phyloP scores from a whole-genome alignment of 2,888 invertebrate genomes.

The Lasioglossum figueresi region DNA sequence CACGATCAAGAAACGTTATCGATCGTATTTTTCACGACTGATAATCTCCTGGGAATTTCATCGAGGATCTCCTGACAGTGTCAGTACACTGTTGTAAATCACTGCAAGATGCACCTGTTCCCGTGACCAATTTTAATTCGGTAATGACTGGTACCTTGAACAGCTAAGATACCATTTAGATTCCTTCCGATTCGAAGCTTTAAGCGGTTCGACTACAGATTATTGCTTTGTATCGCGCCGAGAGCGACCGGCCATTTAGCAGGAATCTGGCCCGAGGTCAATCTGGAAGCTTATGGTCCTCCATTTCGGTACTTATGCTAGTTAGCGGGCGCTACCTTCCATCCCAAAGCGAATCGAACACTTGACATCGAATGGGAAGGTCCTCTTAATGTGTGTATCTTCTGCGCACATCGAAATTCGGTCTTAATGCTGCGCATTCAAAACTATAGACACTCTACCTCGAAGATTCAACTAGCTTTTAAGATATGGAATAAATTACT shows the following conservation, averaged over 20 bases:
- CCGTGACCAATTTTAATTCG: conserved; percentile 79
- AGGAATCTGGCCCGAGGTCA: neutral
- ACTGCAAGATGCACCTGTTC: conserved; percentile 58
- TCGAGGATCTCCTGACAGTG: neutral
- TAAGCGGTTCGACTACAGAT: neutral
- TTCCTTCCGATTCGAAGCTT: neutral
- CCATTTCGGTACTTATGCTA: neutral
- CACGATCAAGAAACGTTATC: neutral
- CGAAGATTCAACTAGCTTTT: too few relatives aligned
- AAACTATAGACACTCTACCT: too few relatives aligned
- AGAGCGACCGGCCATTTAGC: neutral
- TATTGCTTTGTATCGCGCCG: neutral
- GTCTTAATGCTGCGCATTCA: too few relatives aligned
- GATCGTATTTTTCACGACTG: neutral
- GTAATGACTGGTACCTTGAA: conserved; percentile 78
- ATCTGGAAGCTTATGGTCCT: neutral
- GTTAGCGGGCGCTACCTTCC: neutral
- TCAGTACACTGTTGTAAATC: conserved; percentile 23
- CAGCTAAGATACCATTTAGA: conserved; percentile 66
- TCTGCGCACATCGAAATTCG: neutral
- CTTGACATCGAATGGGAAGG: neutral
- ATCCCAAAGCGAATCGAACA: neutral
- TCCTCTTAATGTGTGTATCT: neutral
- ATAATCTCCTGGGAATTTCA: neutral
- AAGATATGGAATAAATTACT: too few relatives aligned